These are phyloP conservation scores for Biston betularia DNA, from an alignment of 2,888 invertebrate species.

Conservation along the genomic window DNA sequence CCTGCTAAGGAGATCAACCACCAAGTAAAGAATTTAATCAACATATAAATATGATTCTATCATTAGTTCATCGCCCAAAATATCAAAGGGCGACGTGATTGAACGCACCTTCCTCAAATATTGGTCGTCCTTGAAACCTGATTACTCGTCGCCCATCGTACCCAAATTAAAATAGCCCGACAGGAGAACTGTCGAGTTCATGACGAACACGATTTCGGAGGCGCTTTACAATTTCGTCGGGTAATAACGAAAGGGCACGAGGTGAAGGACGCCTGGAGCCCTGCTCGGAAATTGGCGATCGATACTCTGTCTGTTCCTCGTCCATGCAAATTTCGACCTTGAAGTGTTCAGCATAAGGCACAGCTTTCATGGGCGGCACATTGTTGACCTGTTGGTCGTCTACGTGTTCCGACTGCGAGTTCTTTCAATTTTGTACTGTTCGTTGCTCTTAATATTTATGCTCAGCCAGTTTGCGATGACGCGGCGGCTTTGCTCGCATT, in stretches of 20 bases:
- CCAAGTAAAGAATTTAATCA: background rate
- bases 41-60: conserved; percentile 14
- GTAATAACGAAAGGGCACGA: conserved; percentile 72
- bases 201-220: conserved; percentile 38
- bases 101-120: conserved; percentile 25
- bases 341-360: conserved; percentile 31
- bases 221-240: conserved; percentile 57
- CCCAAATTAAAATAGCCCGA: conserved; percentile 9
- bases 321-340: conserved; percentile 49
- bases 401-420: conserved; percentile 56
- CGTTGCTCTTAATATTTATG: conserved; percentile 54
- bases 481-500: conserved; percentile 33
- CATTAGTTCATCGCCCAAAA: conserved; percentile 11
- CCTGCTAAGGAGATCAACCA: too few relatives aligned
- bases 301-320: conserved; percentile 61
- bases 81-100: conserved; percentile 9
- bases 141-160: conserved; percentile 26
- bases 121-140: conserved; percentile 31
- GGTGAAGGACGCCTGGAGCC: conserved; percentile 76
- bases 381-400: conserved; percentile 63
- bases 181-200: conserved; percentile 12
- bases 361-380: conserved; percentile 23
- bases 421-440: conserved; percentile 45
- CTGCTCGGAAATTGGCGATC: conserved; percentile 68
- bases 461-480: conserved; percentile 54